Base-by-base conservation (phyloP, 2,888 invertebrate species). In the Priocnemis perturbator region DNA sequence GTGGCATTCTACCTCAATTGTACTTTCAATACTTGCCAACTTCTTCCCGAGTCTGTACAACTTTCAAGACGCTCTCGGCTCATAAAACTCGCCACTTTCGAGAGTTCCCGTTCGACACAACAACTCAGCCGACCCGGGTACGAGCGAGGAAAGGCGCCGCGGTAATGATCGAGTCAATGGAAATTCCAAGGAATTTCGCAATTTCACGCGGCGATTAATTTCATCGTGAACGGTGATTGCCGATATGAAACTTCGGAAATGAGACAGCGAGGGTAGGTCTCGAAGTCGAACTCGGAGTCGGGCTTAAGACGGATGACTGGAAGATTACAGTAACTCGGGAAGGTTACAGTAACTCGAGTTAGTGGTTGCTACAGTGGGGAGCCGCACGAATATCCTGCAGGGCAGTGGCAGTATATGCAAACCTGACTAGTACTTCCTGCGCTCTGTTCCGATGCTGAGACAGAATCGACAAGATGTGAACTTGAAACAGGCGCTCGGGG, bases 251-350 rank as follows among this genome's bases (percentile, higher is more conserved):
- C 67, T 67, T 50, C 47, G 26, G 48, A 47, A 59, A 48, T 48
- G 21, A 5, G n/a, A 9, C 11, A 50, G n/a, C 17, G 50, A 15
- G 47, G 47, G 47, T 26, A 26, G 26, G 26, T 26, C 26, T 26
- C 26, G 37, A 37, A 69, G 5, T 52, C 23, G 30, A 45, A 47
- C 53, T 20, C 53, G 23, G 45, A 70, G 64, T 71, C 58, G 19
- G 64, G 64, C 58, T 45, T 45, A 69, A 74, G 73, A 68, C 68
- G 15, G 73, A 67, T 68, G 73, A 67, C 71, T 20, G 11, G 37
- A 37, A 37, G 37, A 37, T 37, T 37, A 37, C 37, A 11, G 37
- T 37, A 37, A 37, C 37, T 37, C 7, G 60, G 52, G 44, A 44
- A 48, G 57, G 37, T 37, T 37, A 47, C 21, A 30, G 64, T 48